Percentiles rank a stretch among this genome's conserved stretches.
phyloP scores from a whole-genome alignment of 2,888 invertebrate genomes.

The Andrena praecox region DNA sequence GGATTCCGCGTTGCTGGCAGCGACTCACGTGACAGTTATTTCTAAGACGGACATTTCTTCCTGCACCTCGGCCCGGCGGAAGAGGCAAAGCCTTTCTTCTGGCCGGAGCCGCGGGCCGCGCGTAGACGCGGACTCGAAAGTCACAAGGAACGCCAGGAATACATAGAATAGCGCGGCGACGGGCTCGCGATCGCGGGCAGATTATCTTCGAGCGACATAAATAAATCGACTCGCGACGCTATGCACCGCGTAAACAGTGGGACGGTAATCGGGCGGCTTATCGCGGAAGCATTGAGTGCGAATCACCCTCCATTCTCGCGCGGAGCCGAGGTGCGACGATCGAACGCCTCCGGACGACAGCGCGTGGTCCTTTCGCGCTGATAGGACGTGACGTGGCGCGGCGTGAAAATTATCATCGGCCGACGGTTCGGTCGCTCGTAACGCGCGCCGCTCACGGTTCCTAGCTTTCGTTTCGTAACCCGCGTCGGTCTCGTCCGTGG shows the following conservation, averaged over 20 bases:
- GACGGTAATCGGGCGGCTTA: constrained; percentile 34
- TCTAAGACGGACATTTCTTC: too few relatives aligned
- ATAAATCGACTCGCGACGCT: constrained; percentile 26
- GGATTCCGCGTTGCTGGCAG: too few relatives aligned
- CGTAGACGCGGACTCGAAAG: too few relatives aligned
- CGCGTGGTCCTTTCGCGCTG: constrained; percentile 12
- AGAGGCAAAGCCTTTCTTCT: too few relatives aligned
- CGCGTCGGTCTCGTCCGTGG: not conserved
- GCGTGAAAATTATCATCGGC: constrained; percentile 33
- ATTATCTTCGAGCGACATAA: constrained; percentile 9
- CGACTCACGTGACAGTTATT: too few relatives aligned
- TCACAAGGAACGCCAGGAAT: not conserved
- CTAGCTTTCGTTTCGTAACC: constrained; percentile 9
- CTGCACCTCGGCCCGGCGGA: too few relatives aligned
- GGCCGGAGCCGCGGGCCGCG: too few relatives aligned
- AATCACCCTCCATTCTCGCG: constrained; percentile 29
- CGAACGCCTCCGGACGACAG: constrained; percentile 20
- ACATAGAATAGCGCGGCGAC: not conserved
- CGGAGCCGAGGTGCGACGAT: constrained; percentile 20
- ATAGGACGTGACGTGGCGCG: constrained; percentile 22
- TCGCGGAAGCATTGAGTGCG: constrained; percentile 31
- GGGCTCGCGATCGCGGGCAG: not conserved
- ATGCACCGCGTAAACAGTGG: constrained; percentile 34
- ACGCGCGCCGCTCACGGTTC: not conserved
- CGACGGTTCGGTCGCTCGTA: constrained; percentile 3